These are phyloP conservation scores for Danionella dracula DNA, from an alignment of 2,797 vertebrate genomes.

Conservation along the genomic window DNA sequence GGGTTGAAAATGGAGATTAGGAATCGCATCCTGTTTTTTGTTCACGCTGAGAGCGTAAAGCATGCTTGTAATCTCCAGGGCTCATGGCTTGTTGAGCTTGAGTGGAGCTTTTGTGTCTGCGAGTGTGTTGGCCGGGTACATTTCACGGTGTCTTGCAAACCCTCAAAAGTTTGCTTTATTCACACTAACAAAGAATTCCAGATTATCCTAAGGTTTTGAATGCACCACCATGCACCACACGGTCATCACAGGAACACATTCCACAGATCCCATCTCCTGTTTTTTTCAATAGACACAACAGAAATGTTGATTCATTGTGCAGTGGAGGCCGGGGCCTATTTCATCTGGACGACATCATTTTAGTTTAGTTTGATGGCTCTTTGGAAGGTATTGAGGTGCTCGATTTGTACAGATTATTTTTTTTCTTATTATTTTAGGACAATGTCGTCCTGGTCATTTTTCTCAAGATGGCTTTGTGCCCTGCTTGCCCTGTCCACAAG, in stretches of 20 bases:
- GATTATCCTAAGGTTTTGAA: constrained; percentile 32
- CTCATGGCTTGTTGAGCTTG: constrained; percentile 55
- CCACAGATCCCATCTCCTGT: constrained; percentile 59
- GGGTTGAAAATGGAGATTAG: neutral
- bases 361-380: constrained; percentile 37
- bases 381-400: neutral
- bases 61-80: constrained; percentile 55
- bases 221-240: constrained; percentile 63
- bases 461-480: constrained; percentile 87
- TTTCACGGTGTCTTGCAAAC: constrained; percentile 44
- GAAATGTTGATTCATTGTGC: constrained; percentile 54
- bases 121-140: constrained; percentile 10
- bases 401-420: neutral
- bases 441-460: constrained; percentile 85
- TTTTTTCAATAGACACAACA: constrained; percentile 71
- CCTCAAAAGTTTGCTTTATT: constrained; percentile 52
- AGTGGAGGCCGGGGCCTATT: constrained; percentile 41
- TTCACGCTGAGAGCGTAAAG: constrained; percentile 59
- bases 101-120: constrained; percentile 34
- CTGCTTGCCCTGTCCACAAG: constrained; percentile 79
- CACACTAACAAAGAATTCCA: constrained; percentile 39
- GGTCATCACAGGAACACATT: constrained; percentile 60
- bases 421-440: constrained; percentile 67
- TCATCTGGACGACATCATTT: constrained; percentile 37
- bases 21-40: constrained; percentile 52